These are phyloP conservation scores for Hystrix cristata DNA, from an alignment of 2,113 vertebrate genomes.

Conservation along the genomic window DNA sequence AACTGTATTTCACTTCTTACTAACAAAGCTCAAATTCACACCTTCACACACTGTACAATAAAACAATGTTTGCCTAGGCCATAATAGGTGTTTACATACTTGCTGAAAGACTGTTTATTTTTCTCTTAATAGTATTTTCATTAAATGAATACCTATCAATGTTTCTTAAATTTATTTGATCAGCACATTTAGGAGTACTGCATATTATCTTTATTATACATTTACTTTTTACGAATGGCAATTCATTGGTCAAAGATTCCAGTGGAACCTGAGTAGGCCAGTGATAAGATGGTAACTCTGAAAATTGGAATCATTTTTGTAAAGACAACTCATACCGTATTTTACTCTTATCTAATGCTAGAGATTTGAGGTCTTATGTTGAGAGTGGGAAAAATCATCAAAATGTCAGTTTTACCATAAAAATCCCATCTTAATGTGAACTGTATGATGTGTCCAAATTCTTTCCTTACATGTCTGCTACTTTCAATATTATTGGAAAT, in stretches of 20 bases:
- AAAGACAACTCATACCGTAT: background rate
- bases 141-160: background rate
- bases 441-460: background rate
- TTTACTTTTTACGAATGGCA: background rate
- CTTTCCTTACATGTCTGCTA: constrained; percentile 20
- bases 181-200: background rate
- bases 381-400: background rate
- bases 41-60: background rate
- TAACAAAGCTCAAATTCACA: background rate
- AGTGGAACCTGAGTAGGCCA: background rate
- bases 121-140: constrained; percentile 16
- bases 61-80: background rate
- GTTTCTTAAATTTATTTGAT: background rate
- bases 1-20: constrained; percentile 55
- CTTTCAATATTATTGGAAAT: constrained; percentile 30
- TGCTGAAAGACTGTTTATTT: background rate
- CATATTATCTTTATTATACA: background rate
- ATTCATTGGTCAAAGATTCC: background rate
- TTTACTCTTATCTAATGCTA: constrained; percentile 16
- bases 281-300: background rate
- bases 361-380: background rate
- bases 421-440: background rate
- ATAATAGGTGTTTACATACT: background rate
- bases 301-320: background rate
- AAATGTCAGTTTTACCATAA: background rate